phyloP scores from a whole-genome alignment of 2,113 vertebrate genomes.

The Mustelus asterias region DNA sequence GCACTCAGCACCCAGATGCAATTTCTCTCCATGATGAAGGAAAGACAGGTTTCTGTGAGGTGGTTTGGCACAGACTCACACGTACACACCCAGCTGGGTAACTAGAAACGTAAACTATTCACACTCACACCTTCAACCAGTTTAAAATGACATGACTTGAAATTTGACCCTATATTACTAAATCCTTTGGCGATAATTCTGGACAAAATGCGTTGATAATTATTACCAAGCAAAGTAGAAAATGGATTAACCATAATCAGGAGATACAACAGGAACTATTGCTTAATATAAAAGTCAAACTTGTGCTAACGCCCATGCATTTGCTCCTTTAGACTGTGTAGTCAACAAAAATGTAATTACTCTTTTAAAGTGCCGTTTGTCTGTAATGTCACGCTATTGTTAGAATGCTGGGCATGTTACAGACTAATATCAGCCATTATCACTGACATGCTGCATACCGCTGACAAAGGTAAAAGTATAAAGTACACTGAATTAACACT shows the following conservation, averaged over 20 bases:
- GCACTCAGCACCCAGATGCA: too few species aligned
- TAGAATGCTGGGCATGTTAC: not conserved
- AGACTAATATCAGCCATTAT: not conserved
- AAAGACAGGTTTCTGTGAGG: not conserved
- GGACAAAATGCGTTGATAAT: not conserved
- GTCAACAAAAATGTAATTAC: not conserved
- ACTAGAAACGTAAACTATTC: not conserved
- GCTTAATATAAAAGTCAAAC: not conserved
- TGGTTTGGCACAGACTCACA: not conserved
- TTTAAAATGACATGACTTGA: not conserved
- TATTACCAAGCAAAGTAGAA: not conserved
- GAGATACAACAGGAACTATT: not conserved
- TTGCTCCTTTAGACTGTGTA: not conserved
- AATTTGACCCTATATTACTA: not conserved
- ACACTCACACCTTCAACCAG: not conserved
- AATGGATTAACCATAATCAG: not conserved
- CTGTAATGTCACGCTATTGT: not conserved
- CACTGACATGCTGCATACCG: not conserved
- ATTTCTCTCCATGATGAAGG: not conserved
- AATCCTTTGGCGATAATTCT: not conserved
- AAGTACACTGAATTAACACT: not conserved
- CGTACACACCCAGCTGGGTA: not conserved
- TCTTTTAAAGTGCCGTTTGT: not conserved
- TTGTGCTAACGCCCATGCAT: not conserved
- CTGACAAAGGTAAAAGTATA: not conserved